Base-by-base conservation (phyloP, 2,888 invertebrate genomes). In the Apodemia mormo region DNA sequence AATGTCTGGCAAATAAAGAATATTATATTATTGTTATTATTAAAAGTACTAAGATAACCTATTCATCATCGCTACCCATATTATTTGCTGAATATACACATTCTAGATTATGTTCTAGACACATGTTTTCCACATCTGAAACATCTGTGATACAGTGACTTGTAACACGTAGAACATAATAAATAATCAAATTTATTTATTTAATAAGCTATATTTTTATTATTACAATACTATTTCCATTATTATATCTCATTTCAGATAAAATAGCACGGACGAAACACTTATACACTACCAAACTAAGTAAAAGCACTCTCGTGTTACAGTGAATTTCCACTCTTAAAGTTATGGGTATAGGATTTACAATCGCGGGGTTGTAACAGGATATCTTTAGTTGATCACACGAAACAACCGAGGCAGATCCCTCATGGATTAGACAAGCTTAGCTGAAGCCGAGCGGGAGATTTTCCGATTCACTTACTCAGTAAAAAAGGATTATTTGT, bases 401-500 rank as follows among this genome's bases (percentile, higher is more conserved):
- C 58, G 58, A 58, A 58, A 68, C 68, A 33, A 45, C 68, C 68
- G 64, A 66, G 58, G 37, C 66, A 70, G 66, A 14, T 37, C 56
- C 61, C 30, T 40, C 70, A 43, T 45, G 70, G 75, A 75, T 74
- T 73, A 75, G 69, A 66, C 69, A 52, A 69, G 70, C 71, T 75
- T 71, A 74, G 49, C 71, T 14, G 70, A 70, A 73, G 71, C 70
- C 68, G 67, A 61, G 33, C 71, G 65, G 45, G 70, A 70, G 70
- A 74, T 73, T 75, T 74, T 72, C 70, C 74, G 67, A 68, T 69
- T 71, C 75, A 72, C 72, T 72, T 70, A 45, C 70, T 69, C 71
- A 65, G 65, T 64, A 64, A 64, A 64, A 67, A 67, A 67, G 68
- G 65, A 65, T 69, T 69, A 69, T 29, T 40, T 54, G 56, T 9